Evolutionary conservation across 2,888 invertebrate species (phyloP), one percentile per base, ranked within the genome.

Genomic region (Pollenia amentaria): DNA sequence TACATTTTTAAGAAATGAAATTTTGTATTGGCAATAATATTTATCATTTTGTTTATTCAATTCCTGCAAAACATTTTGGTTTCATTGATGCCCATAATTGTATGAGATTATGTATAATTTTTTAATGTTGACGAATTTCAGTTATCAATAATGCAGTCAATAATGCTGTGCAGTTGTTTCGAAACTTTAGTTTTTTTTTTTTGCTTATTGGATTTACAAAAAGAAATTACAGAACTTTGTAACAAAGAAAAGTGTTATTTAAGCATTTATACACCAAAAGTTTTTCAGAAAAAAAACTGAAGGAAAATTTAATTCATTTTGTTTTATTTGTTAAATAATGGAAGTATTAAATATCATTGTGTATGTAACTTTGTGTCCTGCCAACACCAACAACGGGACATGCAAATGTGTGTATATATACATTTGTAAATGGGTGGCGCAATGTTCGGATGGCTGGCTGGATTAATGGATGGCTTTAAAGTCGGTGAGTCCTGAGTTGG

Each of bases 241-340:
- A 48, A 57, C 67, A 67, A 67, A 78, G 57, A 46, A 78, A 64
- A 76, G 53, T 65, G 64, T 67, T 78, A 16, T 77, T 69, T 60
- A 78, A 78, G 57, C 57, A 67, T 78, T 67, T 77, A 57, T 57
- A 57, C 77, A 77, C 67, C 55, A 57, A 77, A 67, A 65, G 29
- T 55, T 67, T 77, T 67, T 48, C 46, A 29, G 57, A 60, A 67
- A 53, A 65, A 55, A 51, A 10, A 51, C 38, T 29, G 6, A 29
- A 51, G n/a, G 14, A 51, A 51, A 51, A 51, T 51, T 51, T 3
- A 51, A 51, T 62, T 16, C 7, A 40, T 53, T 40, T 42, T 18
- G 6, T 57, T 38, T 55, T 18, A 55, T 53, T 67, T 48, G 16
- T 48, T 53, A 21, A 40, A 40, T 67, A 57, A 57, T 40, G 14